Percentiles rank a stretch among this genome's conserved stretches.
Evolutionary conservation across 2,113 vertebrate genomes (phyloP).

Genomic region (Ceyx margarethae): DNA sequence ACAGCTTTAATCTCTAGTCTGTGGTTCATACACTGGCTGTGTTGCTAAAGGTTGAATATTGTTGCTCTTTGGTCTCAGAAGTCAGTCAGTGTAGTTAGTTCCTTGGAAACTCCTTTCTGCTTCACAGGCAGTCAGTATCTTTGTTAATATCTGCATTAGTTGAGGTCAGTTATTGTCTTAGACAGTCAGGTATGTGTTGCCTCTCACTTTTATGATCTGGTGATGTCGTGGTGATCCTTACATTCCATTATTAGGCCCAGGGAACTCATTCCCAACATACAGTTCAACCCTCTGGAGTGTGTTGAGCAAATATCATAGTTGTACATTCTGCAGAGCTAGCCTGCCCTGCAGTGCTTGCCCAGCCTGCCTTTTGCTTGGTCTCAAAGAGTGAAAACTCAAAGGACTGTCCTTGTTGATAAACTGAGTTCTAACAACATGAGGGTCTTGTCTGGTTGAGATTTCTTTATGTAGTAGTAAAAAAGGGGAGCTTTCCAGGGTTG

Average conservation of each 20-base stretch:
- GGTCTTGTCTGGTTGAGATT: background rate
- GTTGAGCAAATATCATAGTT: background rate
- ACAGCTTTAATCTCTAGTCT: background rate
- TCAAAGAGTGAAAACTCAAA: background rate
- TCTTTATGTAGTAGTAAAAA: background rate
- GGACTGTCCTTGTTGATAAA: background rate
- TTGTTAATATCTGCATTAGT: background rate
- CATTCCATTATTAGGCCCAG: background rate
- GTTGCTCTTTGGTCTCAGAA: background rate
- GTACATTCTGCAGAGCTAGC: background rate
- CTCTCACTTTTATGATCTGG: background rate
- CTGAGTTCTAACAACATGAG: background rate
- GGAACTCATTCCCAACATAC: fast-evolving
- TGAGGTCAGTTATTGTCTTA: background rate
- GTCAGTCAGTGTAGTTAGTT: background rate
- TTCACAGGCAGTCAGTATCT: background rate
- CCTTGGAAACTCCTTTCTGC: background rate
- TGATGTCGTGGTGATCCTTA: fast-evolving
- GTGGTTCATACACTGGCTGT: background rate
- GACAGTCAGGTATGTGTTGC: background rate
- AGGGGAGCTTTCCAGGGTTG: background rate
- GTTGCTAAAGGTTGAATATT: background rate
- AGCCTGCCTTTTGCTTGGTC: background rate
- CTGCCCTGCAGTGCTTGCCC: background rate
- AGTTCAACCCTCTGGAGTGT: background rate